Base-by-base conservation (phyloP, 1,140 invertebrate species). In the Holcopasites calliopsidis region DNA sequence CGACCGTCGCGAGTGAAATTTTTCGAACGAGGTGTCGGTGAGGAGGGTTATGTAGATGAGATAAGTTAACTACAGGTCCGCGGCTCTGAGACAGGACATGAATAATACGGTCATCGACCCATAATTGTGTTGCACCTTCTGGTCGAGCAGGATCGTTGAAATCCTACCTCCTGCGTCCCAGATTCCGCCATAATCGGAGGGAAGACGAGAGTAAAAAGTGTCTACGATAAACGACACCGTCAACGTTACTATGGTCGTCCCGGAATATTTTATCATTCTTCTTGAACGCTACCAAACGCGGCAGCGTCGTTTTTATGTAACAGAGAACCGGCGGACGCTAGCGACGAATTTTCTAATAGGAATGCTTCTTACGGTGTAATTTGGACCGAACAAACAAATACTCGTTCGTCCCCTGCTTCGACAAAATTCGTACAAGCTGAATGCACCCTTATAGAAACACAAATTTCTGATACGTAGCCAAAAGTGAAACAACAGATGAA, bases 41-140 rank as follows among this genome's bases (percentile, higher is more conserved):
- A 58, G 86, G 82, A 80, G 79, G 70, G 85, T 88, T 87, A 86
- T 88, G 85, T 76, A 87, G 85, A 88, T 87, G 85, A 88, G 87
- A 86, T 88, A 86, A 86, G 85, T 83, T 88, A 87, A 88, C 82
- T 83, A 86, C 80, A 79, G 79, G 78, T 85, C 84, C 83, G 85
- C 70, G 82, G 74, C 82, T 82, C 50, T 72, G 80, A 86, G 81
- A 85, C 79, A 77, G 82, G 79, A 80, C 76, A 75, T 83, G 87
- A 88, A 87, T 88, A 86, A 88, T 86, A 87, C 82, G 86, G 83
- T 82, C 85, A 80, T 87, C 82, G 85, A 87, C 88, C 87, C 85
- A 76, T 88, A 88, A 88, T 88, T 88, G 86, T 88, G 69, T 87
- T 86, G 84, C 83, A 81, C 85, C 82, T 85, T 82, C 87, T 85